A percentile compares a stretch with the other conserved stretches of the same genome.
phyloP scores from a whole-genome alignment of 2,113 vertebrate species.

The Pedionomus torquatus region DNA sequence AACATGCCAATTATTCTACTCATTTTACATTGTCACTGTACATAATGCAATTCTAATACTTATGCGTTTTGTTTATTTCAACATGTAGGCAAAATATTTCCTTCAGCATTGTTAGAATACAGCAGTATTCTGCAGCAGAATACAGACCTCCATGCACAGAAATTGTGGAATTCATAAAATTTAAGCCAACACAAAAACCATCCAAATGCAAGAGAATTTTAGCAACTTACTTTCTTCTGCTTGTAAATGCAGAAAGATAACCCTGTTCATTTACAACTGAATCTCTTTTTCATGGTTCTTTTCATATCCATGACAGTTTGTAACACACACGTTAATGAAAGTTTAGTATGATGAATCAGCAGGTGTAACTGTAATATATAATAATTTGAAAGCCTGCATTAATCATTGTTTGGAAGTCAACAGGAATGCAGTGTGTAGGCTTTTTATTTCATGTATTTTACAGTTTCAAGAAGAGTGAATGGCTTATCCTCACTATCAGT shows the following conservation, averaged over 20 bases:
- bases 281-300: neutral
- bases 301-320: neutral
- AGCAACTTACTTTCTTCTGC: neutral
- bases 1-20: neutral
- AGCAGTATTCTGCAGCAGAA: neutral
- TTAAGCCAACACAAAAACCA: neutral
- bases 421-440: neutral
- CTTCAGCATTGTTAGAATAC: neutral
- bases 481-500: neutral
- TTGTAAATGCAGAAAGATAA: neutral
- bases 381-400: neutral
- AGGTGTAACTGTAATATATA: neutral
- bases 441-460: neutral
- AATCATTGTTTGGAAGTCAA: neutral
- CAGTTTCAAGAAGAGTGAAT: neutral
- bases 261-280: neutral
- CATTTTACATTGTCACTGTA: neutral
- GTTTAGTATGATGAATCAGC: slow-evolving; percentile 12
- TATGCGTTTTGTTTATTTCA: neutral
- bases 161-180: neutral
- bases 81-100: neutral
- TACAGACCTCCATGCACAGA: neutral
- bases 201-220: neutral
- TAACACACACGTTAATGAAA: neutral
- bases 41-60: neutral